Evolutionary conservation across 2,888 invertebrate genomes (phyloP).

Genomic region (Diarsia mendica): DNA sequence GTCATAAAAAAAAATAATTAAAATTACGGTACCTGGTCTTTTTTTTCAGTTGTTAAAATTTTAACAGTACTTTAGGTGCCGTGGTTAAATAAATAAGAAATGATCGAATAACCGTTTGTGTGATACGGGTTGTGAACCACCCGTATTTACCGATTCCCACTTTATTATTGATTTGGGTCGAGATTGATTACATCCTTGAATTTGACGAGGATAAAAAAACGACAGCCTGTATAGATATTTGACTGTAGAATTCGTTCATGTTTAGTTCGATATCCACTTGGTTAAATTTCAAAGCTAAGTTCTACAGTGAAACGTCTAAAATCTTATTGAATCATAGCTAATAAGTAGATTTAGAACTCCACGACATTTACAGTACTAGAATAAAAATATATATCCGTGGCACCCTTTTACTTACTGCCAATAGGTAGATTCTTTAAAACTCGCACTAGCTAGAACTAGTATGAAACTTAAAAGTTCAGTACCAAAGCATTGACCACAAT

Average conservation of each 20-base stretch:
- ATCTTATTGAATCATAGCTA: background rate
- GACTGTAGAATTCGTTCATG: background rate
- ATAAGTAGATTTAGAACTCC: background rate
- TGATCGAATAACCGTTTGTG: too few species aligned
- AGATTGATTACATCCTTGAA: too few species aligned
- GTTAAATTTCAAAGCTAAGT: background rate
- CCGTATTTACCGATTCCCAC: too few species aligned
- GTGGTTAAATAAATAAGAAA: too few species aligned
- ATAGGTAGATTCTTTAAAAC: background rate
- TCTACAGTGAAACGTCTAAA: background rate
- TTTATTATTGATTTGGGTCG: too few species aligned
- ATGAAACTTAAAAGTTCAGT: background rate
- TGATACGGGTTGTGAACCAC: too few species aligned
- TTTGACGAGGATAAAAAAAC: too few species aligned
- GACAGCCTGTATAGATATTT: background rate
- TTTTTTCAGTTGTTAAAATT: too few species aligned
- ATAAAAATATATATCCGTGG: background rate
- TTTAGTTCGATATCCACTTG: background rate
- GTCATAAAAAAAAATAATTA: too few species aligned
- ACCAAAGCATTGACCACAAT: background rate
- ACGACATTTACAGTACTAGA: background rate
- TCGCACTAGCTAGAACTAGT: background rate
- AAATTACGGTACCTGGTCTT: too few species aligned
- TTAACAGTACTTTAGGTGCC: too few species aligned
- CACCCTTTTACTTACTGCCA: background rate